Evolutionary conservation across 2,797 vertebrate genomes (phyloP), one percentile per base, ranked within the genome.

Genomic region (Cynopterus sphinx): DNA sequence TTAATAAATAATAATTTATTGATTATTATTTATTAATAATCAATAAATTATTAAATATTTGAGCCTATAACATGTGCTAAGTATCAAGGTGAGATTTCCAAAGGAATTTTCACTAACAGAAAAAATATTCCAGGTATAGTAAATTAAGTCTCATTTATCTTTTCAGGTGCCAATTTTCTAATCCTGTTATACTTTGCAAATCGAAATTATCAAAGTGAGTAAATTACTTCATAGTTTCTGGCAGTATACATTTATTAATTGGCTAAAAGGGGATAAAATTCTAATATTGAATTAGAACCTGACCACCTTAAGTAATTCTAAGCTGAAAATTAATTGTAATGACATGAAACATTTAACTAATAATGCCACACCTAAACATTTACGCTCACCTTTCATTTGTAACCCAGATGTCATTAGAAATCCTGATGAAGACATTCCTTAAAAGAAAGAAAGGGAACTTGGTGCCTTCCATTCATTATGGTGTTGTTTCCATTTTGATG

Each of bases 291-390:
- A 71, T 90, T 70, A 39, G 17, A 94, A 36, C 16, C 43, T 84
- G 41, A 39, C 0, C 12, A 90, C 11, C 16, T 96, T 74, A 85
- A 81, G 71, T 71, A 84, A 63, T 87, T 71, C 53, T 39, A 81
- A 78, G 15, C 68, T 92, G 12, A 39, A 91, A 87, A 93, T 61
- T 92, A 70, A 67, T 84, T 96, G 17, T 68, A 61, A 68, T 53
- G 65, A 96, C 75, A 67, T 55, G 1, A 87, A 92, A 85, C 12
- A 68, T 63, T 81, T 81, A 92, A 68, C 26, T 13, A 93, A 65
- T 51, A 87, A 68, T 5, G 1, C 5, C 4, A 78, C 26, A 74
- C 26, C 26, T 73, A 57, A 26, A 4, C 6, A 26, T 43, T 57
- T 87, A 51, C 41, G 84, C 39, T 73, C 73, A 9, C 28, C 67